phyloP scores from a whole-genome alignment of 2,888 invertebrate genomes.

The Tenthredo amoena region DNA sequence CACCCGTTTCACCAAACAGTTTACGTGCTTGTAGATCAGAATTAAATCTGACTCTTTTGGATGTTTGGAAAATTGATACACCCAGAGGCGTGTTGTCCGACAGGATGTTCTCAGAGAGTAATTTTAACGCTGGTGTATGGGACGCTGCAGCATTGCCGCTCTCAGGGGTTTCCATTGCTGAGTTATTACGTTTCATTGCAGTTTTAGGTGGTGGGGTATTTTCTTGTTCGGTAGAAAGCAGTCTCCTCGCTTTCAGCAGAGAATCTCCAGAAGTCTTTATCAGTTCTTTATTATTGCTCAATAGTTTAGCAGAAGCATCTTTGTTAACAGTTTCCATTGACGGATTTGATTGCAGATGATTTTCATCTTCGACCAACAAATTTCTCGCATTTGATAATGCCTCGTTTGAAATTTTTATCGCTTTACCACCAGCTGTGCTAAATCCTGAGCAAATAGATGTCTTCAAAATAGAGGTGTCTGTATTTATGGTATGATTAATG shows the following conservation, averaged over 20 bases:
- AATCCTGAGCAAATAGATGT: conserved; percentile 55
- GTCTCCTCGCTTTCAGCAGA: conserved; percentile 55
- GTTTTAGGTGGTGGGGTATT: conserved; percentile 7
- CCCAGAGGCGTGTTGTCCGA: conserved; percentile 62
- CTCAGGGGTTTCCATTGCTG: background rate
- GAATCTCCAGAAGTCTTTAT: conserved; percentile 56
- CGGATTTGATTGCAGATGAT: conserved; percentile 27
- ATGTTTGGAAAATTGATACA: conserved; percentile 53
- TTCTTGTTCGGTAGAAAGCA: conserved; percentile 45
- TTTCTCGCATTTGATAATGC: conserved; percentile 59
- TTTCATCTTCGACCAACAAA: conserved; percentile 60
- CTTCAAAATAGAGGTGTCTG: background rate
- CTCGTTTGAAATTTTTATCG: conserved; percentile 62
- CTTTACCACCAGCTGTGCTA: conserved; percentile 63
- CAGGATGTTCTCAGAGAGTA: background rate
- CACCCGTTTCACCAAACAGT: conserved; percentile 62
- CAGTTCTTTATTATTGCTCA: background rate
- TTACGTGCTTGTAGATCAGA: conserved; percentile 65
- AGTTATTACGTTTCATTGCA: background rate
- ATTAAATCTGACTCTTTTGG: conserved; percentile 66
- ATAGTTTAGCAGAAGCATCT: background rate
- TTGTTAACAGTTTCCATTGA: background rate
- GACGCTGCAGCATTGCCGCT: background rate
- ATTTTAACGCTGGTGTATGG: background rate
- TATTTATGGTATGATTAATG: background rate